Evolutionary conservation across 2,888 invertebrate genomes (phyloP).

Genomic region (Pyrgus malvae): DNA sequence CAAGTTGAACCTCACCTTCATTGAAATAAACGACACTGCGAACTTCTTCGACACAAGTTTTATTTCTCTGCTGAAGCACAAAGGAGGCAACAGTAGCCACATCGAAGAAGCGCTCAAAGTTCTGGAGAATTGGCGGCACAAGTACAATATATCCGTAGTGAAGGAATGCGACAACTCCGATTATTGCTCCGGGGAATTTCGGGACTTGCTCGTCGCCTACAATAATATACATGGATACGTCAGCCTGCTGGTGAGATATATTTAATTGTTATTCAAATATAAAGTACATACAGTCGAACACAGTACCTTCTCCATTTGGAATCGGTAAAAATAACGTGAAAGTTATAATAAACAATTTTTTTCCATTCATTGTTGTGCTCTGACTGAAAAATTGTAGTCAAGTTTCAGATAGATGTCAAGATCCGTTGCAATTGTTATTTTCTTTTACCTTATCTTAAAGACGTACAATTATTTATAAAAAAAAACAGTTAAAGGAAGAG

Average conservation of each 20-base stretch:
- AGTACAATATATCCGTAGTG: conserved; percentile 59
- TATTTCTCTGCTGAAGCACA: conserved; percentile 57
- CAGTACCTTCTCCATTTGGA: no score
- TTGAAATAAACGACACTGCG: conserved; percentile 45
- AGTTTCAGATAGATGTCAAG: no score
- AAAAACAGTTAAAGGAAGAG: no score
- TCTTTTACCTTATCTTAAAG: no score
- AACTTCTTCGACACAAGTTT: conserved; percentile 59
- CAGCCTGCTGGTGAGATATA: conserved; percentile 85
- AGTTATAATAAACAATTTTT: no score
- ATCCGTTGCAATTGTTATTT: no score
- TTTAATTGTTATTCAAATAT: background rate
- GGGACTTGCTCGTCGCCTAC: conserved; percentile 84
- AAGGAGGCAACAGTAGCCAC: conserved; percentile 53
- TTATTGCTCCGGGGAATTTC: conserved; percentile 83
- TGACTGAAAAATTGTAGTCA: no score
- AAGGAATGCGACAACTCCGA: conserved; percentile 66
- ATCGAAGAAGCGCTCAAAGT: conserved; percentile 63
- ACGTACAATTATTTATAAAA: no score
- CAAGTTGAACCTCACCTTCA: conserved; percentile 37
- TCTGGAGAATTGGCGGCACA: conserved; percentile 61
- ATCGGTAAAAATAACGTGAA: no score
- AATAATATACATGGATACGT: conserved; percentile 90
- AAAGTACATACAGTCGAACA: background rate
- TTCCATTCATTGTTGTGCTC: no score